These are phyloP conservation scores for Tetragnatha montana DNA, from an alignment of 2,888 invertebrate species.

Conservation along the genomic window DNA sequence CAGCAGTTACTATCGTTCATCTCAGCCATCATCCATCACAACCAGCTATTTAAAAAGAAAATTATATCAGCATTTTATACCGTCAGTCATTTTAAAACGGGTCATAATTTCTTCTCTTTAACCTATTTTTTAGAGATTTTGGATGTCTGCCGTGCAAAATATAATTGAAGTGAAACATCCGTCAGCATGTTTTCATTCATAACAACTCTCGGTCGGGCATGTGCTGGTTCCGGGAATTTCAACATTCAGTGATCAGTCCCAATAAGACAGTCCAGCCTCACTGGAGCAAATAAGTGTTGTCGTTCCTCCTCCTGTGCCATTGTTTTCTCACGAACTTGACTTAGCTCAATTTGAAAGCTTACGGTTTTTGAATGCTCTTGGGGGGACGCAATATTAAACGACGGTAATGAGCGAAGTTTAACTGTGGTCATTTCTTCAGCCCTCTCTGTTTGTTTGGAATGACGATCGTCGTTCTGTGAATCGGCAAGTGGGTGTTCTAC, in stretches of 20 bases:
- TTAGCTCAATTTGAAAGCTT: neutral
- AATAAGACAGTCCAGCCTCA: neutral
- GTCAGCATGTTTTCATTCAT: neutral
- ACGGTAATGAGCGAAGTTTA: neutral
- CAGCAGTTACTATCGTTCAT: too few relatives aligned
- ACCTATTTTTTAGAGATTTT: neutral
- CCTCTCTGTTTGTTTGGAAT: too few relatives aligned
- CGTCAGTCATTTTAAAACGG: neutral
- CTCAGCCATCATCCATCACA: too few relatives aligned
- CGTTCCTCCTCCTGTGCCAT: neutral
- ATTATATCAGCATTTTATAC: too few relatives aligned
- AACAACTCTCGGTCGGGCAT: neutral
- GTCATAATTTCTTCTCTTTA: neutral
- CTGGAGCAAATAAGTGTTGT: neutral
- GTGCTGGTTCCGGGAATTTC: neutral
- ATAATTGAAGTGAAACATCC: neutral
- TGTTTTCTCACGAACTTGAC: neutral
- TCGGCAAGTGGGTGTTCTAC: too few relatives aligned
- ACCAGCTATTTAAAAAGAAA: too few relatives aligned
- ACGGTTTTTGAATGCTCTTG: too few relatives aligned
- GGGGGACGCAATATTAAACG: neutral
- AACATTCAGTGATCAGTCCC: neutral
- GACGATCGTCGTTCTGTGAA: too few relatives aligned
- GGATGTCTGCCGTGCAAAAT: neutral
- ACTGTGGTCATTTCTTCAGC: neutral